Percentiles rank a stretch among this genome's conserved stretches.
Evolutionary conservation across 2,888 invertebrate genomes (phyloP).

Genomic region (Adelognathus sp.): DNA sequence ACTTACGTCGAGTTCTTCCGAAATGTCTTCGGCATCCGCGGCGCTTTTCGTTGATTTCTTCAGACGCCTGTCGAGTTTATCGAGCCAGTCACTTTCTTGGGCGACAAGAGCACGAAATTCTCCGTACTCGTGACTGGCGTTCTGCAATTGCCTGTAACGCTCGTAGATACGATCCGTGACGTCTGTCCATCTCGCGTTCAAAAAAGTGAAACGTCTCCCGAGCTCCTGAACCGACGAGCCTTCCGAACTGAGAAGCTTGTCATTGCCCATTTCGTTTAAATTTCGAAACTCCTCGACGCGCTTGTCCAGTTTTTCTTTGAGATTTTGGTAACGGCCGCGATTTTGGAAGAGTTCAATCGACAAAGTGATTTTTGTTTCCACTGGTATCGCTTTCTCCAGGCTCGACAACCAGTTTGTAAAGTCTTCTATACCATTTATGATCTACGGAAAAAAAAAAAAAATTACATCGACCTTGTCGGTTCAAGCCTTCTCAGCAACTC

Average conservation of each 20-base stretch:
- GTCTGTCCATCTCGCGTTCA: slow-evolving; percentile 88
- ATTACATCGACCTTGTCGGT: no score
- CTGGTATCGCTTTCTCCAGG: slow-evolving; percentile 85
- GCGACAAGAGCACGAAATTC: slow-evolving; percentile 91
- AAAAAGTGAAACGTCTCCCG: slow-evolving; percentile 85
- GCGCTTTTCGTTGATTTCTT: slow-evolving; percentile 86
- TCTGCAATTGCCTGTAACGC: slow-evolving; percentile 85
- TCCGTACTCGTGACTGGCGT: slow-evolving; percentile 89
- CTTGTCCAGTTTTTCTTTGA: slow-evolving; percentile 88
- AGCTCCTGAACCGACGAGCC: slow-evolving; percentile 84
- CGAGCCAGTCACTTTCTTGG: slow-evolving; percentile 91
- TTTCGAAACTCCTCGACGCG: slow-evolving; percentile 86
- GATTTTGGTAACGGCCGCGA: slow-evolving; percentile 87
- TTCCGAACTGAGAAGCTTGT: slow-evolving; percentile 85
- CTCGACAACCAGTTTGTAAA: slow-evolving; percentile 85
- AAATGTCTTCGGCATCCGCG: slow-evolving; percentile 95
- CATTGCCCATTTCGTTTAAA: slow-evolving; percentile 87
- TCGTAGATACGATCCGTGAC: slow-evolving; percentile 88
- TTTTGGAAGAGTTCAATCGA: slow-evolving; percentile 88
- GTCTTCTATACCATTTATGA: slow-evolving; percentile 82
- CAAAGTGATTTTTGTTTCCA: slow-evolving; percentile 84
- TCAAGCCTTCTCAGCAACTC: no score
- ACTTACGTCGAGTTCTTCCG: slow-evolving; percentile 93
- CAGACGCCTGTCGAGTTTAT: slow-evolving; percentile 90
- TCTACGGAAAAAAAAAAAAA: slow-evolving; percentile 77